Evolutionary conservation across 1,140 invertebrate species (phyloP), one percentile per base, ranked within the genome.

Genomic region (Euglossa dilemma): DNA sequence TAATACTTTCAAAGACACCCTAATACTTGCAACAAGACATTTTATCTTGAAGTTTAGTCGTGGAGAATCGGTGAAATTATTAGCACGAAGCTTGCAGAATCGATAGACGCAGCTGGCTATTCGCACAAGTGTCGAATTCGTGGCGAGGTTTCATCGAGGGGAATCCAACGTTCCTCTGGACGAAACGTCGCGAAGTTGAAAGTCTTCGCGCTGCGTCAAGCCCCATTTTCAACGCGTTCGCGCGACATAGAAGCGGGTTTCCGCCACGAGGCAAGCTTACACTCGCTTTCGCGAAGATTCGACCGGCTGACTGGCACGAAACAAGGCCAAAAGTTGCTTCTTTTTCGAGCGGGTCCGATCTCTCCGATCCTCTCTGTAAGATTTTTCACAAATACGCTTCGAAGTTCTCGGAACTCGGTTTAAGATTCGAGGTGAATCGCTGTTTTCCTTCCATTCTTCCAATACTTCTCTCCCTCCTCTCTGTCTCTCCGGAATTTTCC

Each of bases 121-220:
- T 50, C 43, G 63, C 63, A 69, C 71, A 57, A 75, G 50, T n/a
- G 25, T 67, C 61, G 28, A 52, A 56, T 28, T 57, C 9, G 25
- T 18, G 4, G 45, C 23, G 18, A 72, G 12, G 11, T 36, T 50
- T 63, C 18, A 3, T 9, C 59, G 18, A 61, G 6, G 9, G 52
- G 20, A 25, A 20, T 45, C 9, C 0, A 14, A 7, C 14, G 25
- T 36, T 61, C 45, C 11, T 52, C 9, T 43, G 6, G 56, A 23
- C 8, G 18, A 14, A 28, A 25, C 16, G 5, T 36, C 20, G 71
- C 23, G 28, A 56, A 57, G 52, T 56, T 67, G 52, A 76, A 82
- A 76, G 72, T 59, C 73, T 69, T 59, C 72, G 57, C 28, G 80
- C 20, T 25, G 20, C 25, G 54, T 18, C 36, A 43, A 75, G 50